phyloP scores from a whole-genome alignment of 1,140 invertebrate genomes.

The Bombyx mori region ASM3026992v2 NC_085129.1:8693501-8694000 shows the following conservation, averaged over 20 bases:
- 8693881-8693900: slow-evolving; percentile 87
- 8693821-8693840: no score
- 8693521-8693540: slow-evolving; percentile 24
- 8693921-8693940: slow-evolving; percentile 76
- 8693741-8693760: no score
- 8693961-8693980: slow-evolving; percentile 82
- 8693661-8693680: no score
- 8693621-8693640: slow-evolving; percentile 80
- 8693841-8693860: slow-evolving; percentile 52
- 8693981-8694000: slow-evolving; percentile 78
- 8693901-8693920: slow-evolving; percentile 83
- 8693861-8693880: slow-evolving; percentile 85
- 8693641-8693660: slow-evolving; percentile 79
- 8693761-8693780: no score
- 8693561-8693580: slow-evolving; percentile 92
- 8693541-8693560: slow-evolving; percentile 73
- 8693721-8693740: no score
- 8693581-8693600: slow-evolving; percentile 80
- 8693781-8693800: no score
- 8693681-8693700: no score
- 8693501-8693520: no score
- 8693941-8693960: slow-evolving; percentile 76
- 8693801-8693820: no score
- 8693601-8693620: slow-evolving; percentile 87
- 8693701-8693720: no score